phyloP scores from a whole-genome alignment of 2,113 vertebrate genomes.

The Lipotes vexillifer region DNA sequence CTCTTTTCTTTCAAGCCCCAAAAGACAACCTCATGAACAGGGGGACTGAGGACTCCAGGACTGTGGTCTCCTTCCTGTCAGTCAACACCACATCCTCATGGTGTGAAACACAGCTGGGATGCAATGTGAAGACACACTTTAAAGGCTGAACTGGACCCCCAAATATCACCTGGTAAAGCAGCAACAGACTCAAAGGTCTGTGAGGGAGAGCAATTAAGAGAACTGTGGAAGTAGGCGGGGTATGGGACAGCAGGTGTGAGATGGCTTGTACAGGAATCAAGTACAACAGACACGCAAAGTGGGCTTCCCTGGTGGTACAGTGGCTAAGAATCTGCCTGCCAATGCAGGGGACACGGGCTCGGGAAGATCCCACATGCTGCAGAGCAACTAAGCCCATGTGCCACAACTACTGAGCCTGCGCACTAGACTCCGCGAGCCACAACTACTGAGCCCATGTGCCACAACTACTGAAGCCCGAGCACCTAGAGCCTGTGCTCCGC shows the following conservation, averaged over 20 bases:
- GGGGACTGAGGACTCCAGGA: neutral
- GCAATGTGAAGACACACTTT: neutral
- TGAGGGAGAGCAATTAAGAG: neutral
- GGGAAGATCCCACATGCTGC: too few relatives aligned
- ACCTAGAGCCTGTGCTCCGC: too few relatives aligned
- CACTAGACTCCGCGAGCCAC: too few relatives aligned
- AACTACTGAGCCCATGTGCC: too few relatives aligned
- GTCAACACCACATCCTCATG: neutral
- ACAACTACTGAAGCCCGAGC: too few relatives aligned
- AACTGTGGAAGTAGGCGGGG: neutral
- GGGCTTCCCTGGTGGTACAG: too few relatives aligned
- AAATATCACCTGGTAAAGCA: neutral
- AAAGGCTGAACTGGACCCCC: neutral
- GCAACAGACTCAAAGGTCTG: neutral
- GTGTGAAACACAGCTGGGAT: neutral
- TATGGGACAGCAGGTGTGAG: neutral
- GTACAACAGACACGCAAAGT: neutral
- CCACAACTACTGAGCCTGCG: too few relatives aligned
- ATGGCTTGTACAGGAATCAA: neutral
- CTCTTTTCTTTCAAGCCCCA: slow-evolving; percentile 31
- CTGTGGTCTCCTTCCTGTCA: slow-evolving; percentile 10
- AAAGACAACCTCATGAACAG: slow-evolving; percentile 39
- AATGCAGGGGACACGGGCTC: too few relatives aligned
- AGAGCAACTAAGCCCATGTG: too few relatives aligned
- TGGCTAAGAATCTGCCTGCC: too few relatives aligned